phyloP scores from a whole-genome alignment of 2,797 vertebrate genomes.

The Helostoma temminkii region DNA sequence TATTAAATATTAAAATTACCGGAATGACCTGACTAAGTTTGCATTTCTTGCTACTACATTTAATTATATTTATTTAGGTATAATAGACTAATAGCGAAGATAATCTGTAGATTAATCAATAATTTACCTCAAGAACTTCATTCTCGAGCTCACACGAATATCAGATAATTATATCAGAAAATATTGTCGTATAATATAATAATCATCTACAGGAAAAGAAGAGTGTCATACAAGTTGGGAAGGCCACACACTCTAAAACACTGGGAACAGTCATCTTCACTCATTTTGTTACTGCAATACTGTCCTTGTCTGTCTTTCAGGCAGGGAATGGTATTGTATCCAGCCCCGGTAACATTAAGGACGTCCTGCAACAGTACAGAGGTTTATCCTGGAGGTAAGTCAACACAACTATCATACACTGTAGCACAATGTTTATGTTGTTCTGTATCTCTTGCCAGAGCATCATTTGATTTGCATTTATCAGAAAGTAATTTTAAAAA shows the following conservation, averaged over 20 bases:
- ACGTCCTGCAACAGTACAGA: conserved; percentile 86
- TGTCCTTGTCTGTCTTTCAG: conserved; percentile 74
- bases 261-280: no score
- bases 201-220: no score
- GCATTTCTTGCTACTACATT: no score
- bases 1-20: no score
- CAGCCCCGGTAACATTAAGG: conserved; percentile 72
- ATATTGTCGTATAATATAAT: no score
- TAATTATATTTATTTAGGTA: not conserved
- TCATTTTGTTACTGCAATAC: not conserved
- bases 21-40: not conserved
- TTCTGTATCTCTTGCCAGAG: not conserved
- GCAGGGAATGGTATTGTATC: conserved; percentile 89
- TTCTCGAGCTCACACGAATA: no score
- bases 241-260: no score
- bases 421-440: not conserved
- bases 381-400: conserved; percentile 92
- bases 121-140: not conserved
- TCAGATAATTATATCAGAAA: no score
- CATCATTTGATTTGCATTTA: not conserved
- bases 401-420: not conserved
- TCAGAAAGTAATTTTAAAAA: not conserved
- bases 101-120: not conserved
- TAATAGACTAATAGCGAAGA: not conserved
- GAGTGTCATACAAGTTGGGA: no score